A percentile compares a stretch with the other conserved stretches of the same genome.
Evolutionary conservation across 2,113 vertebrate genomes (phyloP).

Genomic region (Vicugna pacos): DNA sequence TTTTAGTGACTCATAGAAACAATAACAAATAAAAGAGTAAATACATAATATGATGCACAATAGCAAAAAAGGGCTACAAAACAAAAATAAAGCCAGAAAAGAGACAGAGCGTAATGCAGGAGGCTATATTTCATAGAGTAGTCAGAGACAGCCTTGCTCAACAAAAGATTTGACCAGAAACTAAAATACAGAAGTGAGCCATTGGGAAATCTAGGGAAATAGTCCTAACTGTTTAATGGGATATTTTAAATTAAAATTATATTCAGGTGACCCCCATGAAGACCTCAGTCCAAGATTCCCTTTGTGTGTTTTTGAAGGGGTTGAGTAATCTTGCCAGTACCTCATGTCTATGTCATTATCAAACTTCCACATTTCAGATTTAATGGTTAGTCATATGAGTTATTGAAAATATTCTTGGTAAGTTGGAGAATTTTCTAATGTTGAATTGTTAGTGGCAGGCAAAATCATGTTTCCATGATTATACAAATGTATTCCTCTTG

Average conservation of each 20-base stretch:
- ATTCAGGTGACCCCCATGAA: background rate
- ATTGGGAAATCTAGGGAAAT: background rate
- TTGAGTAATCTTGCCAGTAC: background rate
- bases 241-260: conserved; percentile 14
- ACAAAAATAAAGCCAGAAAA: background rate
- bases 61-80: background rate
- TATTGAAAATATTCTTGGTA: background rate
- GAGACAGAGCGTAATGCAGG: background rate
- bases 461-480: conserved; percentile 33
- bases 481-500: conserved; percentile 71
- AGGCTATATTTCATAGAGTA: background rate
- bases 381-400: background rate
- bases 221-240: background rate
- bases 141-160: background rate
- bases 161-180: background rate
- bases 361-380: background rate
- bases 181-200: background rate
- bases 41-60: background rate
- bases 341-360: background rate
- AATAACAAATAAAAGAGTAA: conserved; percentile 9
- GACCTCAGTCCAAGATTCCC: background rate
- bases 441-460: background rate
- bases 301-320: background rate
- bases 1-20: background rate
- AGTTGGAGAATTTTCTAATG: background rate